Evolutionary conservation across 2,888 invertebrate genomes (phyloP).

Genomic region (Ametastegia equiseti): DNA sequence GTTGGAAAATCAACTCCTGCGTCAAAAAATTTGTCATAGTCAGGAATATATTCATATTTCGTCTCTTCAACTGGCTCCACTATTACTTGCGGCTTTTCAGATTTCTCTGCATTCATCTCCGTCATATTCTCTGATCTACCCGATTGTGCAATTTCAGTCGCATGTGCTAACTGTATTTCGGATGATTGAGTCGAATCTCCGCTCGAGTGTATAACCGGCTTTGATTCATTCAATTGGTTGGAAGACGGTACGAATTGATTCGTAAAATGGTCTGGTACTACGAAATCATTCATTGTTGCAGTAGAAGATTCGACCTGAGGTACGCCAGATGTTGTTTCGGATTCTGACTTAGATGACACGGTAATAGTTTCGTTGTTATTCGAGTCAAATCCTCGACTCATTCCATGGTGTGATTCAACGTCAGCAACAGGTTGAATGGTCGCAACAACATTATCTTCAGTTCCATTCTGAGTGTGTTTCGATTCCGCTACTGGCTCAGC

Average conservation of each 20-base stretch:
- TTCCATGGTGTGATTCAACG: neutral
- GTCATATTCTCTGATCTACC: neutral
- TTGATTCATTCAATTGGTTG: neutral
- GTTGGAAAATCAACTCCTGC: neutral
- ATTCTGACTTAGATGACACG: neutral
- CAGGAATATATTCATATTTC: slow-evolving; percentile 16
- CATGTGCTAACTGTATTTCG: neutral
- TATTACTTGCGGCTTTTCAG: neutral
- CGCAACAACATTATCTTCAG: neutral
- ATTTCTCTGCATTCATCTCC: neutral
- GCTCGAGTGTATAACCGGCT: neutral
- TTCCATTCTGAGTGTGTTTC: neutral
- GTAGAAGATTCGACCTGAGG: slow-evolving; percentile 14
- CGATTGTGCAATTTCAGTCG: neutral
- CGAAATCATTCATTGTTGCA: neutral
- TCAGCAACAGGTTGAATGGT: neutral
- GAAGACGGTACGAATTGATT: neutral
- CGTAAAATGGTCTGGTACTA: neutral
- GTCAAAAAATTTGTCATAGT: slow-evolving; percentile 29
- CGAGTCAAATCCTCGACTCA: neutral
- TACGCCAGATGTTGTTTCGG: neutral
- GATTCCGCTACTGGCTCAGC: neutral
- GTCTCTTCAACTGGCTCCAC: neutral
- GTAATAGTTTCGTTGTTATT: neutral
- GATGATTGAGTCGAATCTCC: neutral